Evolutionary conservation across 2,113 vertebrate genomes (phyloP).

Genomic region (Xenopus laevis): DNA sequence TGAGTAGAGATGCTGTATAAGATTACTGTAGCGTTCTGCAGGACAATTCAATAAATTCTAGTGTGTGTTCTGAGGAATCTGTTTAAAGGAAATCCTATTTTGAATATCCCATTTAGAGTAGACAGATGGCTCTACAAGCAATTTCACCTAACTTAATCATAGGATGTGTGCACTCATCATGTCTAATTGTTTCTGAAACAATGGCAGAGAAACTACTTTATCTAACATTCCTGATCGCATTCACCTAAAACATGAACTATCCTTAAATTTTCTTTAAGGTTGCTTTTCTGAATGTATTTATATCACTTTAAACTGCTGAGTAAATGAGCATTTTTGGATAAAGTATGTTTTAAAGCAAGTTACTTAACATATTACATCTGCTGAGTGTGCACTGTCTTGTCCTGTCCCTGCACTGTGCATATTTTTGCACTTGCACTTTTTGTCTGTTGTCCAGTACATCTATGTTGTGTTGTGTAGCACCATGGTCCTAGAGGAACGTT

Average conservation of each 20-base stretch:
- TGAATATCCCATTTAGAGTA: constrained; percentile 56
- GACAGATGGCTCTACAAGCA: constrained; percentile 44
- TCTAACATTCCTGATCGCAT: constrained; percentile 9
- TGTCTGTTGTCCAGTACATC: no score
- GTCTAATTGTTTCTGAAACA: constrained; percentile 49
- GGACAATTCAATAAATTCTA: constrained; percentile 62
- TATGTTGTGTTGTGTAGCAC: no score
- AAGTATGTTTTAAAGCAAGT: no score
- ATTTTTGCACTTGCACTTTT: no score
- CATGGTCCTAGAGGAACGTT: no score
- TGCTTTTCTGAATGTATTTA: neutral
- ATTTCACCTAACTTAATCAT: constrained; percentile 51
- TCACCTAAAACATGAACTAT: constrained; percentile 38
- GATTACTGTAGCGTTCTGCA: constrained; percentile 59
- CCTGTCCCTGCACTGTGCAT: no score
- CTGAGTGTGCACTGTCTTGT: no score
- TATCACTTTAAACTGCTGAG: constrained; percentile 43
- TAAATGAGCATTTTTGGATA: no score
- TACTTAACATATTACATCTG: no score
- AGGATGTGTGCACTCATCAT: constrained; percentile 44
- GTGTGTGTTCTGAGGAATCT: constrained; percentile 57
- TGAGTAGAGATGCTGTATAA: constrained; percentile 58
- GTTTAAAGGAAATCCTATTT: constrained; percentile 63
- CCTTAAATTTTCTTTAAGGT: constrained; percentile 18
- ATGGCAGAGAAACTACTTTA: constrained; percentile 19